Base-by-base conservation (phyloP, 2,113 vertebrate genomes). In the Saccopteryx bilineata region DNA sequence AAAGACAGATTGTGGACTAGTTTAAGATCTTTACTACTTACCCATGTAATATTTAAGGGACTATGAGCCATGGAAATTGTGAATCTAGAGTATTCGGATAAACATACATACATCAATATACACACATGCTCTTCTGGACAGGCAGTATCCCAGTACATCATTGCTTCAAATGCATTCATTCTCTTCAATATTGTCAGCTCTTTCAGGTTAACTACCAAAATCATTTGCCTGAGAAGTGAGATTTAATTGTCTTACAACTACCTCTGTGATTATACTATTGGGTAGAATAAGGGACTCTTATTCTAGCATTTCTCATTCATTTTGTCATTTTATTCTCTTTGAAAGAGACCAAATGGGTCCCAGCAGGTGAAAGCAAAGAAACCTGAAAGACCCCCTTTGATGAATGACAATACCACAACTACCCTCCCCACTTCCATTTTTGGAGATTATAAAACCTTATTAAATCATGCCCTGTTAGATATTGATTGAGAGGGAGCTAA, bases 301-400 rank as follows among this genome's bases (percentile, higher is more conserved):
- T 98, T 98, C 98, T 97, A 98, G 97, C 98, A 97, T 99, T 98
- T 99, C 99, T 99, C 98, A 99, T 99, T 99, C 99, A 99, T 98
- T 99, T 98, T 99, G 98, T 99, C 98, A 98, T 98, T 98, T 97
- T 98, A 98, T 98, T 99, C 98, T 99, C 98, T 98, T 98, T 99
- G 99, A 99, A 99, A 99, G 99, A 99, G 99, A 99, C 98, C 99
- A 99, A 99, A 99, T 99, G 99, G 98, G 98, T 99, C 99, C 98
- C 99, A 99, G 99, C 99, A 99, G 99, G 99, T 99, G 99, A 99
- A 99, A 99, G 98, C 99, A 99, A 99, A 99, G 99, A 99, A 99
- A 99, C 97, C 98, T 98, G 97, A 99, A 99, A 99, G 98, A 98
- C 98, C 98, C 97, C 96, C 98, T 99, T 99, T 99, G 99, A 99